Conservation (phyloP, 1,140 invertebrate genomes). For the Drosophila sp. region DNA sequence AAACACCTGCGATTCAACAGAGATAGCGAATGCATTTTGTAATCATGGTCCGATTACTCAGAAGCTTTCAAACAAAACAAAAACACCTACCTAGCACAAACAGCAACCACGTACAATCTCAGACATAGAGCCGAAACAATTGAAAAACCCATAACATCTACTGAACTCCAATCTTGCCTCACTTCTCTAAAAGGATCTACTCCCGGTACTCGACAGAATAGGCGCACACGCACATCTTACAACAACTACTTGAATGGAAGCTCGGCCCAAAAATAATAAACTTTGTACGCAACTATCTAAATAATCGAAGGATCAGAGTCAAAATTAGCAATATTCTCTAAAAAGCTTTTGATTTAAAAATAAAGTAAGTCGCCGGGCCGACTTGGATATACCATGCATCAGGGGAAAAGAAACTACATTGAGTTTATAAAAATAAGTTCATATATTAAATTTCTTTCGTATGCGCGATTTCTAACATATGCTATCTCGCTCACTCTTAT, state of each 20-base stretch:
- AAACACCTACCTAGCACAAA: not conserved
- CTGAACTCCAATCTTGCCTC: slow-evolving; percentile 4
- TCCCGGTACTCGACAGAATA: slow-evolving; percentile 3
- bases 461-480: too few species aligned
- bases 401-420: too few species aligned
- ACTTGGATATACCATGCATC: too few species aligned
- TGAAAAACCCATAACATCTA: not conserved
- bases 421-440: too few species aligned
- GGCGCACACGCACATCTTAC: too few species aligned
- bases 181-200: slow-evolving; percentile 1
- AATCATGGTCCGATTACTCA: slow-evolving; percentile 17
- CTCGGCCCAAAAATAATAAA: slow-evolving; percentile 9
- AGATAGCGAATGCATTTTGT: not conserved
- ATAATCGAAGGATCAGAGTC: not conserved
- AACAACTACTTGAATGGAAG: not conserved
- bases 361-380: too few species aligned
- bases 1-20: not conserved
- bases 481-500: too few species aligned
- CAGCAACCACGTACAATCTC: not conserved
- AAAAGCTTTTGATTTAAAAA: slow-evolving; percentile 7
- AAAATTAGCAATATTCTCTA: slow-evolving; percentile 10
- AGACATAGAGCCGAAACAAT: slow-evolving; percentile 7
- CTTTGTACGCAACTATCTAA: slow-evolving; percentile 5
- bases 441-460: too few species aligned
- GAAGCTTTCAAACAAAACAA: not conserved